These are phyloP conservation scores for Smittia aterrima DNA, from an alignment of 2,888 invertebrate species.

Conservation along the genomic window DNA sequence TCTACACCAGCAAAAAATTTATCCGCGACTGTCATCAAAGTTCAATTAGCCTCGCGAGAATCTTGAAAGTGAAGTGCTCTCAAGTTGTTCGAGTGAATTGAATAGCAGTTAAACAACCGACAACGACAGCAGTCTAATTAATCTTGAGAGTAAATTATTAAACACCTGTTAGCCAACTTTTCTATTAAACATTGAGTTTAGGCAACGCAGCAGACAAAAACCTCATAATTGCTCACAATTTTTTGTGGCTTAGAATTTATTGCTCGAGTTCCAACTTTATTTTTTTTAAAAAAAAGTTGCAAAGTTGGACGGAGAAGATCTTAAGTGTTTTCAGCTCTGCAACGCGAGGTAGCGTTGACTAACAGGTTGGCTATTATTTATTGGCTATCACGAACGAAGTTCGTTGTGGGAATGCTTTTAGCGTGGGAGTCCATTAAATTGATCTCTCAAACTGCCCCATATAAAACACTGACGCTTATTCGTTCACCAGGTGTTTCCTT, in stretches of 20 bases:
- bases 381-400: neutral
- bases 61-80: too few relatives aligned
- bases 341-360: neutral
- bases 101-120: too few relatives aligned
- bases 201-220: neutral
- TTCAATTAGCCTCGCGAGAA: neutral
- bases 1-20: too few relatives aligned
- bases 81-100: too few relatives aligned
- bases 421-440: conserved; percentile 18
- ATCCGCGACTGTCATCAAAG: neutral
- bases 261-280: conserved; percentile 19
- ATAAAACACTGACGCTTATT: too few relatives aligned
- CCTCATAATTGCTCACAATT: neutral
- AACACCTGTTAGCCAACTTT: conserved; percentile 35
- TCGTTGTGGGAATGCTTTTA: neutral
- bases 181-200: neutral
- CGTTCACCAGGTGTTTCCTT: too few relatives aligned
- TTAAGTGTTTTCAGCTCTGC: conserved; percentile 37
- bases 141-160: conserved; percentile 29
- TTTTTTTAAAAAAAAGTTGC: conserved; percentile 4
- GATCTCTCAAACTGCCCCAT: neutral
- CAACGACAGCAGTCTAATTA: neutral
- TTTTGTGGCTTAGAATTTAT: conserved; percentile 41
- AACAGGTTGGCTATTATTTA: conserved; percentile 38
- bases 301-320: conserved; percentile 20